phyloP scores from a whole-genome alignment of 2,113 vertebrate genomes.

The Tupaia chinensis region DNA sequence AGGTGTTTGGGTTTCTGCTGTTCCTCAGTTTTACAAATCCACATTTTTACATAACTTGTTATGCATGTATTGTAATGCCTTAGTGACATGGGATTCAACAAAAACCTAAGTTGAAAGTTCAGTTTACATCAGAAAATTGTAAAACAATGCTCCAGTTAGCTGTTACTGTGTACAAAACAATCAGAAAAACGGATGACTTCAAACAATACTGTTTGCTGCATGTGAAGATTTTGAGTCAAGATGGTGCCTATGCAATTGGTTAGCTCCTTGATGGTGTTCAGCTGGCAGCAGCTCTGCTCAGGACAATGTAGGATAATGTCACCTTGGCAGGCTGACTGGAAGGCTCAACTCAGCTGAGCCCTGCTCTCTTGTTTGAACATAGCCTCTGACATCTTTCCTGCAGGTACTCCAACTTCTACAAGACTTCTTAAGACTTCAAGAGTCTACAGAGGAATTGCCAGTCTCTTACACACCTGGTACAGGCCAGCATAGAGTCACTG shows the following conservation, averaged over 20 bases:
- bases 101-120: not conserved
- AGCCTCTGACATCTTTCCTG: not conserved
- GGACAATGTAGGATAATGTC: not conserved
- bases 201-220: not conserved
- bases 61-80: not conserved
- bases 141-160: not conserved
- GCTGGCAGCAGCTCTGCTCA: fast-evolving
- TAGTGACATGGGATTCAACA: not conserved
- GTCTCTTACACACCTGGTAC: too few relatives aligned
- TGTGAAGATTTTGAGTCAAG: not conserved
- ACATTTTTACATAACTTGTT: not conserved
- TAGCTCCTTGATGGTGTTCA: fast-evolving
- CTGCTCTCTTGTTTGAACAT: fast-evolving
- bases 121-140: not conserved
- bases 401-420: not conserved
- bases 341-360: fast-evolving
- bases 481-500: not conserved
- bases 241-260: not conserved
- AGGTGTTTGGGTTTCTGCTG: not conserved
- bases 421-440: too few relatives aligned
- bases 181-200: not conserved
- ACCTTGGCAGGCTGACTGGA: not conserved
- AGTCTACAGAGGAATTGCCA: not conserved
- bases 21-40: not conserved
- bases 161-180: not conserved